Percentiles rank a stretch among this genome's conserved stretches.
Evolutionary conservation across 37 sponge, comb jelly and placozoan species (phyloP).

Genomic region (Haliclona indistincta): DNA sequence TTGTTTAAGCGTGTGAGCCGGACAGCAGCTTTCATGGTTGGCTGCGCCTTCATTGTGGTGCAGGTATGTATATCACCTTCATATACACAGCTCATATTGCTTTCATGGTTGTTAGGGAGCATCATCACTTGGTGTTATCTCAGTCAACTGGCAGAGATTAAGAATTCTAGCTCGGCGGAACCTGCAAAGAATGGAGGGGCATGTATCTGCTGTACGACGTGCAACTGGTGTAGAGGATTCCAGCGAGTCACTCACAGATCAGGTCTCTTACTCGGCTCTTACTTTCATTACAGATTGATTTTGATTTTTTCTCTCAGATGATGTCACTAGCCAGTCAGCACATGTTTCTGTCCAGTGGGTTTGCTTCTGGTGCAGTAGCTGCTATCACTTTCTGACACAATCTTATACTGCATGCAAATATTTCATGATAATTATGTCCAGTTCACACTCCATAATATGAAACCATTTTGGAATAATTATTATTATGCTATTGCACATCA

Average conservation of each 20-base stretch:
- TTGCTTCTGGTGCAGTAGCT: conserved; percentile 48
- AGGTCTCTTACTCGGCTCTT: not conserved
- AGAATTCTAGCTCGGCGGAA: conserved; percentile 18
- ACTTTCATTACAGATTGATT: not conserved
- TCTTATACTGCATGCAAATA: no score
- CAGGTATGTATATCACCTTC: conserved; percentile 29
- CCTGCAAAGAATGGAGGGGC: conserved; percentile 13
- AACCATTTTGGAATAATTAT: no score
- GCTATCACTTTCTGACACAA: conserved; percentile 45
- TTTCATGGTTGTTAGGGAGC: conserved; percentile 28
- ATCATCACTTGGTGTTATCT: conserved; percentile 39
- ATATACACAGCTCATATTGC: not conserved
- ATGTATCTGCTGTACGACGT: not conserved
- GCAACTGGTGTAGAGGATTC: not conserved
- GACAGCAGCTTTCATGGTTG: conserved; percentile 63
- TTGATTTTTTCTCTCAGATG: not conserved
- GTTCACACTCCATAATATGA: no score
- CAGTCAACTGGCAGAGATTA: conserved; percentile 50
- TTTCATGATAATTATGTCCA: no score
- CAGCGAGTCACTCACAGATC: not conserved
- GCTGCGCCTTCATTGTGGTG: conserved; percentile 49
- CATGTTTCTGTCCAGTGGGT: conserved; percentile 56
- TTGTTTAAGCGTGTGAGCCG: conserved; percentile 57
- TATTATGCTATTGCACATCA: no score
- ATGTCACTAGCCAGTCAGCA: conserved; percentile 29